A percentile compares a stretch with the other conserved stretches of the same genome.
Evolutionary conservation across 1,140 invertebrate species (phyloP).

Genomic region (Macrobrachium nipponense): DNA sequence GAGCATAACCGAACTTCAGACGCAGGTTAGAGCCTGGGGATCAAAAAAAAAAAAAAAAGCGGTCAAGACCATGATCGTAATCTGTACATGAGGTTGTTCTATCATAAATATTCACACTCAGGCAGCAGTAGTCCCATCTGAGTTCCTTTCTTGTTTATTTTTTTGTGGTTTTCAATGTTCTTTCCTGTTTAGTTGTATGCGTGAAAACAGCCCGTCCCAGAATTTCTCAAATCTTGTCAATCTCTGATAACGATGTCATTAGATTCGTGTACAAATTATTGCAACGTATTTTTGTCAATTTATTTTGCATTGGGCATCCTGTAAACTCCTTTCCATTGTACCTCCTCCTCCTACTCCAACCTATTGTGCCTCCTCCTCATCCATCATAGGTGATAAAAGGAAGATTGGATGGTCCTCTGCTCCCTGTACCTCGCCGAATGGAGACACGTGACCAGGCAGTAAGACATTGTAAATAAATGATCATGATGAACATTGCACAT

Average conservation of each 20-base stretch:
- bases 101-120: background rate
- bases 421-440: slow-evolving; percentile 39
- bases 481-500: background rate
- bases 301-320: background rate
- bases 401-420: slow-evolving; percentile 41
- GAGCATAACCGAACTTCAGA: slow-evolving; percentile 57
- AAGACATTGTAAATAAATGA: slow-evolving; percentile 20
- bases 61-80: background rate
- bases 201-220: too few species aligned
- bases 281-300: too few species aligned
- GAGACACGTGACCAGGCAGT: slow-evolving; percentile 38
- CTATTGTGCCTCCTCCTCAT: background rate
- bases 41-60: too few species aligned
- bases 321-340: background rate
- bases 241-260: too few species aligned
- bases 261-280: too few species aligned
- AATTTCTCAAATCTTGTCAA: too few species aligned
- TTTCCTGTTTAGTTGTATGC: too few species aligned
- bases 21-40: slow-evolving; percentile 48
- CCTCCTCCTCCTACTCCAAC: too few species aligned
- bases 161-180: too few species aligned
- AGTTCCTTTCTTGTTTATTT: too few species aligned
- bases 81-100: background rate
- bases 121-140: background rate
- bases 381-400: slow-evolving; percentile 46